Percentiles rank a stretch among this genome's conserved stretches.
Conservation (phyloP, 1,140 invertebrate species). For the Pseudomyrmex concolor region DNA sequence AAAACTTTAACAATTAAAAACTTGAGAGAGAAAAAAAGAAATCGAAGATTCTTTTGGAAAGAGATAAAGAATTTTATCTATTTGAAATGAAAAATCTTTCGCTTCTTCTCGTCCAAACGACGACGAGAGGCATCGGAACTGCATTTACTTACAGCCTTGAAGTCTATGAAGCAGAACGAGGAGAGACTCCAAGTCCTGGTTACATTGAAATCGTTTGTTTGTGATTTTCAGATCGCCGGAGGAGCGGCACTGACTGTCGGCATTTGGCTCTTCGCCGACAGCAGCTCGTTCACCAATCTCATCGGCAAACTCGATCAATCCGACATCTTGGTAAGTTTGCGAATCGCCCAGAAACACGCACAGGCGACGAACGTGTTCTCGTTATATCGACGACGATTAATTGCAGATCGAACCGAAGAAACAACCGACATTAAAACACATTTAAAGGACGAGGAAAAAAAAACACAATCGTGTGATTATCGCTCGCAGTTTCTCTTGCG, state of each 20-base stretch:
- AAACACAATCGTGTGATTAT: not conserved
- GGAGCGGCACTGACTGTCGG: constrained; percentile 90
- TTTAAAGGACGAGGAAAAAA: not conserved
- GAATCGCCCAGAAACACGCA: not conserved
- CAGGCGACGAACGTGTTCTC: no score
- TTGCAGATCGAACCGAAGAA: not conserved
- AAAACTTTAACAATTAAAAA: no score
- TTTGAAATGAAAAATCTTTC: no score
- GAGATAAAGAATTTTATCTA: no score
- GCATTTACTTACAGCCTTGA: constrained; percentile 38
- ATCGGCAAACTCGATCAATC: constrained; percentile 86
- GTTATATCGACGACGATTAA: no score
- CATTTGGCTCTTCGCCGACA: constrained; percentile 91
- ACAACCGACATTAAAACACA: not conserved
- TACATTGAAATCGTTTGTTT: constrained; percentile 39
- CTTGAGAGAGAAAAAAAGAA: no score
- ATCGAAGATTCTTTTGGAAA: no score
- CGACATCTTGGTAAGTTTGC: constrained; percentile 86
- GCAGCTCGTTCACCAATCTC: constrained; percentile 88
- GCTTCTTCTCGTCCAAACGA: no score
- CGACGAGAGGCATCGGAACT: no score
- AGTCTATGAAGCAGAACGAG: constrained; percentile 63
- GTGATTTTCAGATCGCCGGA: constrained; percentile 88
- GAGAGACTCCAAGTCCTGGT: not conserved
- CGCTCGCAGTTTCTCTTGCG: constrained; percentile 18